Evolutionary conservation across 2,113 vertebrate genomes (phyloP), one percentile per base, ranked within the genome.

Genomic region (Eublepharis macularius): DNA sequence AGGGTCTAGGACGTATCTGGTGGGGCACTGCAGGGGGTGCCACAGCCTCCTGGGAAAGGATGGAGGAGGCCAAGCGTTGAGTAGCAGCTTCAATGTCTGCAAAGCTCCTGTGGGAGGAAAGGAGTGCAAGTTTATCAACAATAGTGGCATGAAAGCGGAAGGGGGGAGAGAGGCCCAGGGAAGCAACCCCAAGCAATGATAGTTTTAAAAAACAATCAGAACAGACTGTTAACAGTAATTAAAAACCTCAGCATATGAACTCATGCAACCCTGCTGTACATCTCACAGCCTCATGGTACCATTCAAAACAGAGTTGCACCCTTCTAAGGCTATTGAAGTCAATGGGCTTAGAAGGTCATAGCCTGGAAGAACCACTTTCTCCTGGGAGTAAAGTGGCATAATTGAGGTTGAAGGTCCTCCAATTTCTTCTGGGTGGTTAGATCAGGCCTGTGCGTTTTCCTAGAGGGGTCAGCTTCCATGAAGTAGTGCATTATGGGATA

Each of bases 41-140:
- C 32, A 6, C 32, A 36, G 84, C 76, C 43, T 85, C 76, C 26
- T 85, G 84, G 24, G 84, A 86, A 47, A 86, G 84, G 54, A 86
- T 86, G 77, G 84, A 86, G 69, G 84, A 74, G 43, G 84, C 84
- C 41, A 86, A 49, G 51, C 69, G 69, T 5, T 21, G 84, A 49
- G 84, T 86, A 2, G 84, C 84, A 39, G 84, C 77, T 16, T 86
- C 84, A 49, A 86, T 80, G n/a, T 73, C 84, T 49, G 69, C 63
- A 72, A 86, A 86, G 41, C 84, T 86, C 70, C 84, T 86, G 69
- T 34, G 43, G 54, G 39, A 36, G 77, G 17, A 73, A 29, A 9
- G n/a, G 49, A 32, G 34, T 1, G 19, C 26, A 49, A 78, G 17
- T 11, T 51, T 6, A 17, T 14, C 41, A 39, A 60, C 21, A 11